These are phyloP conservation scores for Lasioglossum pauxillum DNA, from an alignment of 2,888 invertebrate species.

Conservation along the genomic window DNA sequence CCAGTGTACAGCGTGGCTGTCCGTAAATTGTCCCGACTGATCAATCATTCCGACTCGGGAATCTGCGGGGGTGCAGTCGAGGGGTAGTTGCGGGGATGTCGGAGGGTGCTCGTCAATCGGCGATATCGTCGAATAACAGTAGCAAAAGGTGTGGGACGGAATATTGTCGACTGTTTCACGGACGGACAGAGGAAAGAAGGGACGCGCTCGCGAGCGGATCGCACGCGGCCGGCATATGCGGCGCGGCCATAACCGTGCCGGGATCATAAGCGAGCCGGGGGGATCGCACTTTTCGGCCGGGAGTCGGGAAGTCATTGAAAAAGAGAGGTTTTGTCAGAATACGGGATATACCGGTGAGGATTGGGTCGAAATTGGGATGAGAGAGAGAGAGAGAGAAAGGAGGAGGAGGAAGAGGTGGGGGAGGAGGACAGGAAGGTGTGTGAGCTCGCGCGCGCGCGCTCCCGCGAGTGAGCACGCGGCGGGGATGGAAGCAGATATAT, in stretches of 20 bases:
- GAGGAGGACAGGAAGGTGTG: constrained; percentile 37
- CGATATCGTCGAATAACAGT: constrained; percentile 40
- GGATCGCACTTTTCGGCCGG: constrained; percentile 64
- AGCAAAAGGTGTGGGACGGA: constrained; percentile 17
- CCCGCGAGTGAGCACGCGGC: not conserved
- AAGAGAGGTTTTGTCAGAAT: constrained; percentile 77
- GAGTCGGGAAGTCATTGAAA: constrained; percentile 80
- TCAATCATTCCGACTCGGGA: constrained; percentile 55
- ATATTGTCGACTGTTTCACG: constrained; percentile 46
- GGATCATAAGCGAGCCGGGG: constrained; percentile 50
- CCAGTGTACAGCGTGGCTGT: constrained; percentile 31
- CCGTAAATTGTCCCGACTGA: constrained; percentile 52
- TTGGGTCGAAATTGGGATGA: constrained; percentile 73
- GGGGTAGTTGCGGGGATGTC: not conserved
- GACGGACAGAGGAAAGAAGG: not conserved
- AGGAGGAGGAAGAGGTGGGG: not conserved
- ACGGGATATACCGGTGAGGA: constrained; percentile 72
- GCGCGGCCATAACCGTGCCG: constrained; percentile 26
- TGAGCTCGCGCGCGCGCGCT: not conserved
- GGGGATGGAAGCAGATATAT: constrained; percentile 83
- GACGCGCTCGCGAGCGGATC: not conserved
- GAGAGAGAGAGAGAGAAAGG: constrained; percentile 11
- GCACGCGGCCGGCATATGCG: constrained; percentile 18
- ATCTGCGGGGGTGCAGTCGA: constrained; percentile 23
- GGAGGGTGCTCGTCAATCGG: constrained; percentile 54